Conservation (phyloP, 37 sponge, comb jelly and placozoan genomes). For the Dysidea cf. avara region DNA sequence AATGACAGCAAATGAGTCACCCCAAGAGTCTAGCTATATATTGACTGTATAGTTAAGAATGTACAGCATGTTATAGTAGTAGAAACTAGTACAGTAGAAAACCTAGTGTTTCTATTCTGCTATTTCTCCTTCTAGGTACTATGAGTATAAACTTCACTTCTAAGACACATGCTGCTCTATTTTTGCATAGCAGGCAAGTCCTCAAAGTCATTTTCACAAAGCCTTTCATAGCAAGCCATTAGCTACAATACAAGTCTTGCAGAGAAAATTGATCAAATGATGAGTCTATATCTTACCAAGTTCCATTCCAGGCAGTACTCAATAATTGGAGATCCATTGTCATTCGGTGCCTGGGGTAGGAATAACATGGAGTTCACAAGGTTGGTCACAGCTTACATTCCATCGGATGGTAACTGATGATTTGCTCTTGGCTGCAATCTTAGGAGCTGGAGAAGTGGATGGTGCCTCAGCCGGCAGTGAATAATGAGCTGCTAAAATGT, state of each 20-base stretch:
- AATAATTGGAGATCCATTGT: conserved; percentile 66
- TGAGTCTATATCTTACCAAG: conserved; percentile 23
- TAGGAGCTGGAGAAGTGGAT: conserved; percentile 14
- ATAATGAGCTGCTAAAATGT: neutral
- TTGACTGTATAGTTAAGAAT: neutral
- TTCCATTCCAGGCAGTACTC: conserved; percentile 69
- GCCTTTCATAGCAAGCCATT: too few species aligned
- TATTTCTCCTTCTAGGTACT: too few species aligned
- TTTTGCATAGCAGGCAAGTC: too few species aligned
- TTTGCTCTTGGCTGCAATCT: conserved; percentile 30
- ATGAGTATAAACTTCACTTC: too few species aligned
- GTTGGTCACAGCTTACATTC: conserved; percentile 17
- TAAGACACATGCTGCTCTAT: too few species aligned
- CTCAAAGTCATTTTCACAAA: too few species aligned
- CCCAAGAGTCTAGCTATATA: neutral
- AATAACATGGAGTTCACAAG: neutral
- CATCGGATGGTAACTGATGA: conserved; percentile 51
- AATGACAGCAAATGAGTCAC: neutral
- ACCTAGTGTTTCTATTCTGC: too few species aligned
- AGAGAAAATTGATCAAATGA: too few species aligned
- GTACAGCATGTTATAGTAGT: too few species aligned
- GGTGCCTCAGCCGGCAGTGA: conserved; percentile 25
- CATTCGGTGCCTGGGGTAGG: conserved; percentile 30
- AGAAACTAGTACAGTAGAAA: too few species aligned
- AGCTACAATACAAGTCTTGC: too few species aligned